Percentiles rank a stretch among this genome's conserved stretches.
phyloP scores from a whole-genome alignment of 2,113 vertebrate genomes.

The Leptobrachium ailaonicum region DNA sequence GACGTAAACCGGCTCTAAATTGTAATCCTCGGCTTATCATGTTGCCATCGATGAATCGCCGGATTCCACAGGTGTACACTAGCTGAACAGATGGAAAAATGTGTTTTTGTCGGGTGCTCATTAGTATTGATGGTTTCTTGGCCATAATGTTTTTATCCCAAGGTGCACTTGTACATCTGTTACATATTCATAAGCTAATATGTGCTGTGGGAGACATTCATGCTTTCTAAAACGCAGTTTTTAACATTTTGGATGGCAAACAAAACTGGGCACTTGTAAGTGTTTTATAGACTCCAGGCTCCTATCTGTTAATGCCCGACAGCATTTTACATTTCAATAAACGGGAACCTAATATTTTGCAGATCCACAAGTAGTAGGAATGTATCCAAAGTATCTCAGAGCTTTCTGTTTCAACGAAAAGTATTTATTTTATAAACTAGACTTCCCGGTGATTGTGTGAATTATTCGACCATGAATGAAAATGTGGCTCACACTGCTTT shows the following conservation, averaged over 20 bases:
- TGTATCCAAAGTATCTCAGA: not conserved
- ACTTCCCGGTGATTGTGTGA: constrained; percentile 23
- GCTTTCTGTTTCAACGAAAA: not conserved
- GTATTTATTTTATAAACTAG: constrained; percentile 12
- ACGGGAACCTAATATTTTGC: not conserved
- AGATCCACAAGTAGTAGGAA: not conserved
- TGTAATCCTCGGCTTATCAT: constrained; percentile 12
- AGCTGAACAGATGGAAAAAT: constrained; percentile 42
- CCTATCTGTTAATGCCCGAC: not conserved
- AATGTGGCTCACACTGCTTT: too few relatives aligned
- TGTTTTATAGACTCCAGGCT: not conserved
- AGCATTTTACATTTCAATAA: not conserved
- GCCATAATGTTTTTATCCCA: constrained; percentile 42
- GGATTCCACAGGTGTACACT: constrained; percentile 35
- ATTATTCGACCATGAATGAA: constrained; percentile 1
- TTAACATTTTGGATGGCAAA: not conserved
- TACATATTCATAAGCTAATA: constrained; percentile 36
- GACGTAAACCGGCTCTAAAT: not conserved
- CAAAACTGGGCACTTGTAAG: not conserved
- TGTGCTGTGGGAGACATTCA: constrained; percentile 3
- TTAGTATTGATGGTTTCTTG: constrained; percentile 39
- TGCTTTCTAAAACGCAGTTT: not conserved
- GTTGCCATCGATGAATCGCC: constrained; percentile 10
- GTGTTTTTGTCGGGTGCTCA: constrained; percentile 27
- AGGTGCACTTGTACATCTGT: constrained; percentile 33